A percentile compares a stretch with the other conserved stretches of the same genome.
These are phyloP conservation scores for Leucosticte australis DNA, from an alignment of 2,113 vertebrate species.

Conservation along the genomic window DNA sequence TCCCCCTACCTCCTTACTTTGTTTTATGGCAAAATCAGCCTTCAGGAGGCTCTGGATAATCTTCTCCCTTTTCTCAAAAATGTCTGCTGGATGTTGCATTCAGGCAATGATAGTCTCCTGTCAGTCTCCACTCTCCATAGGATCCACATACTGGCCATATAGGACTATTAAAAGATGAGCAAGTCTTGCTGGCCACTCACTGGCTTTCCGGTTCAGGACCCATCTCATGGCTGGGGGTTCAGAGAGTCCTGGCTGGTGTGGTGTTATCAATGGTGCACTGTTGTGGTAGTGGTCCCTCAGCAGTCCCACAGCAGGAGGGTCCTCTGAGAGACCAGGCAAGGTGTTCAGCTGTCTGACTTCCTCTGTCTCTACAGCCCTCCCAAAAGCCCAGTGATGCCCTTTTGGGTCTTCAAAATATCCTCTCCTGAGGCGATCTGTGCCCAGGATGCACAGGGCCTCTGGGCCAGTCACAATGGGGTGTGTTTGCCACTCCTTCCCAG, in stretches of 20 bases:
- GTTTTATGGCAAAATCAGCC: neutral
- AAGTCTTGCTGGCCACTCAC: neutral
- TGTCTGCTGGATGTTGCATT: neutral
- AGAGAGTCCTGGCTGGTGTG: fast-evolving
- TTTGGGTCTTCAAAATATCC: neutral
- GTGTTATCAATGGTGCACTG: fast-evolving
- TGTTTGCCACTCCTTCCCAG: neutral
- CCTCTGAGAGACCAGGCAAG: neutral
- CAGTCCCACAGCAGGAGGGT: neutral
- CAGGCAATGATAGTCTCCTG: neutral
- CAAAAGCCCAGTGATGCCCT: fast-evolving
- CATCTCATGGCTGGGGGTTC: neutral
- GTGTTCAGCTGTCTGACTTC: neutral
- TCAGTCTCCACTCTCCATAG: neutral
- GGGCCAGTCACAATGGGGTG: neutral
- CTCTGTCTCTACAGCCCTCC: neutral
- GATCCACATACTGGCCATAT: neutral
- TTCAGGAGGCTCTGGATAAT: neutral
- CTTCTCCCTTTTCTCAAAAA: neutral
- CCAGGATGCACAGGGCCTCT: fast-evolving
- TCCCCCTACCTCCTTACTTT: neutral
- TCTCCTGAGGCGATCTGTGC: neutral
- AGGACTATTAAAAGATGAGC: fast-evolving
- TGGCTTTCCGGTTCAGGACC: neutral
- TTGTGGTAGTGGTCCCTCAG: neutral